Conservation (phyloP, 2,888 invertebrate species). For the Crocallis elinguaria region DNA sequence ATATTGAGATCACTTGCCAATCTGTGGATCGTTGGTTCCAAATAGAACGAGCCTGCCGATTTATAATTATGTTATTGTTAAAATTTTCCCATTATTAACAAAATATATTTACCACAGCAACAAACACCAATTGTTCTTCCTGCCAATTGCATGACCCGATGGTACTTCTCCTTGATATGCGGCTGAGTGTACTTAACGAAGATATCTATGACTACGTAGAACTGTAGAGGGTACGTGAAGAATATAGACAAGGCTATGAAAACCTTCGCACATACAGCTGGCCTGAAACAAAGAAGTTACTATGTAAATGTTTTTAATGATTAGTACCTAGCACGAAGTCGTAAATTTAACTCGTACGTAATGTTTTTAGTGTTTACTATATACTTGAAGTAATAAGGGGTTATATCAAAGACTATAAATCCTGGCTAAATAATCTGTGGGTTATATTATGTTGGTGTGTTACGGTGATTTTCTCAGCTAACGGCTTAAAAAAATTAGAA, state of each 20-base stretch:
- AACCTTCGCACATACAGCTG: slow-evolving; percentile 92
- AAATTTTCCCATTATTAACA: neutral
- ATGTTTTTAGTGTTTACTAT: too few species aligned
- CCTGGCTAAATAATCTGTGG: too few species aligned
- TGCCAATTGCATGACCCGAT: slow-evolving; percentile 48
- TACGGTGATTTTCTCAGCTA: too few species aligned
- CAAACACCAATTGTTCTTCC: slow-evolving; percentile 68
- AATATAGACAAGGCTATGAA: slow-evolving; percentile 95
- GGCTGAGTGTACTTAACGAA: slow-evolving; percentile 91
- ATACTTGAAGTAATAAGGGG: too few species aligned
- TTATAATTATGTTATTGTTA: too few species aligned
- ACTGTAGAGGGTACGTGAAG: slow-evolving; percentile 96
- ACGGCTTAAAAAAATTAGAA: too few species aligned
- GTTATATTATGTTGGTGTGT: too few species aligned
- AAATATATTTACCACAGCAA: slow-evolving; percentile 61
- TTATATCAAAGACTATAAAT: too few species aligned
- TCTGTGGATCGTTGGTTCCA: too few species aligned
- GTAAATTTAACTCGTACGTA: neutral
- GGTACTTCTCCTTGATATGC: slow-evolving; percentile 82
- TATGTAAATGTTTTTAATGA: neutral
- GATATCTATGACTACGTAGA: slow-evolving; percentile 96
- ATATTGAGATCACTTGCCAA: too few species aligned
- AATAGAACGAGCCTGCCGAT: too few species aligned
- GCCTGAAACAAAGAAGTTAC: slow-evolving; percentile 73
- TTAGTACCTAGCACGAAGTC: neutral